A percentile compares a stretch with the other conserved stretches of the same genome.
Evolutionary conservation across 2,113 vertebrate genomes (phyloP).

Genomic region (Syrrhaptes paradoxus): DNA sequence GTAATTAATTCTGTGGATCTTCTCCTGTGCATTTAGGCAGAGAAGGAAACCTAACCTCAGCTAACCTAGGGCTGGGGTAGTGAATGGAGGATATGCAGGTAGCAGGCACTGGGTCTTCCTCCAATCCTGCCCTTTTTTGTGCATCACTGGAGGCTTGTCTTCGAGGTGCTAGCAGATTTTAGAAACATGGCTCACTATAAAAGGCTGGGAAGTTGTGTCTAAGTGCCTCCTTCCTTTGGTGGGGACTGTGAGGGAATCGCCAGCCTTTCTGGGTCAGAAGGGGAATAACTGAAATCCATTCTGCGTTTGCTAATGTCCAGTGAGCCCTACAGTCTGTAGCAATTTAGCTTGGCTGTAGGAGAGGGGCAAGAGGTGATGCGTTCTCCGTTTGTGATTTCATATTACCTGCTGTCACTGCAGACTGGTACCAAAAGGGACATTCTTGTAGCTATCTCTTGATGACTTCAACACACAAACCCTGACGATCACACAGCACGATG

Average conservation of each 20-base stretch:
- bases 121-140: background rate
- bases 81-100: background rate
- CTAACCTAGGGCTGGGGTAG: background rate
- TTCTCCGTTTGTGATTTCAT: background rate
- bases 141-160: background rate
- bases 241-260: background rate
- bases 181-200: background rate
- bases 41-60: background rate
- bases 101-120: background rate
- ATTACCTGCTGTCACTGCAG: background rate
- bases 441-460: background rate
- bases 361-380: rapidly evolving
- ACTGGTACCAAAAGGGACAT: background rate
- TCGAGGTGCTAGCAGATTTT: background rate
- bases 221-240: background rate
- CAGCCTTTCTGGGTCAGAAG: background rate
- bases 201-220: background rate
- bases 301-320: background rate
- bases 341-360: background rate
- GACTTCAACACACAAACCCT: background rate
- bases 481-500: rapidly evolving
- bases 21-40: background rate
- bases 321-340: background rate
- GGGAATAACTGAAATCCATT: background rate
- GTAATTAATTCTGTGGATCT: background rate